A percentile compares a stretch with the other conserved stretches of the same genome.
Conservation (phyloP, 2,113 vertebrate genomes). For the Machaerirhynchus nigripectus region DNA sequence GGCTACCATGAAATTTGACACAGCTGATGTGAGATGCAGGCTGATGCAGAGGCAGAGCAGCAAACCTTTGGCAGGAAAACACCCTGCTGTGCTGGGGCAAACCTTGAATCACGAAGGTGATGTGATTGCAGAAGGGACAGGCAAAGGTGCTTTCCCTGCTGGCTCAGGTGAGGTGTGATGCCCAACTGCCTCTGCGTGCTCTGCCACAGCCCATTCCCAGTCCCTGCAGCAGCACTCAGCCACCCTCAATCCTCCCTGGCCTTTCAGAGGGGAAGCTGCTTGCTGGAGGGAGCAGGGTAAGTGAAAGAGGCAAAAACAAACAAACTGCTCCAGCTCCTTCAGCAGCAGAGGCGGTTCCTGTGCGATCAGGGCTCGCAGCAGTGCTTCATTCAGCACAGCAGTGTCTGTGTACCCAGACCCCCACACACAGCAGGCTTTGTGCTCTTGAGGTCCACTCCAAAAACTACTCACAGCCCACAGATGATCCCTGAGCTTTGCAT, state of each 20-base stretch:
- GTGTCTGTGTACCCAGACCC: neutral
- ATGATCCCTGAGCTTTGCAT: neutral
- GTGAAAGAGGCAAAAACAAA: neutral
- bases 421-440: fast-evolving
- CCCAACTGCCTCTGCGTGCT: fast-evolving
- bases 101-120: neutral
- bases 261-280: neutral
- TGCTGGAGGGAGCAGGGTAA: neutral
- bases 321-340: neutral
- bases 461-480: neutral
- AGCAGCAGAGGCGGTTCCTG: neutral
- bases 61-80: neutral
- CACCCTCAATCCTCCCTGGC: neutral
- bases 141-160: neutral
- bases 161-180: neutral
- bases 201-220: neutral
- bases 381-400: neutral
- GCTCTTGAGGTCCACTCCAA: neutral
- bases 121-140: neutral
- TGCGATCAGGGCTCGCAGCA: neutral
- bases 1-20: neutral
- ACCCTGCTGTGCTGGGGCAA: neutral
- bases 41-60: neutral
- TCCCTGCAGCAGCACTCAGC: neutral
- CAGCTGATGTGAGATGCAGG: neutral